Evolutionary conservation across 2,888 invertebrate genomes (phyloP).

Genomic region (Eulithis prunata): DNA sequence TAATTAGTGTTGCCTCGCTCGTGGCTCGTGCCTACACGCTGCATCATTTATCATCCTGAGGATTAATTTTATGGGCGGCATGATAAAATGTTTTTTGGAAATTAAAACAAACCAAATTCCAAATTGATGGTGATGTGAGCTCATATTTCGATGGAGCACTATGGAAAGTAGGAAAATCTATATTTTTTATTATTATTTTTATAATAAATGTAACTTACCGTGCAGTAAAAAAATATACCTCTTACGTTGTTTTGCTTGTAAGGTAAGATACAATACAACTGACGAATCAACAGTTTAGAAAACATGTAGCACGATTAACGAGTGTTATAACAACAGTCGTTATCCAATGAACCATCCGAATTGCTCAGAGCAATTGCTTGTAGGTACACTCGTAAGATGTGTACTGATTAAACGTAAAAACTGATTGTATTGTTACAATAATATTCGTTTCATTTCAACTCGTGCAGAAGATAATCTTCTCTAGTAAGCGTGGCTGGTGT

Average conservation of each 20-base stretch:
- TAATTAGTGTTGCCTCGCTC: slow-evolving; percentile 48
- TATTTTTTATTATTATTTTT: not conserved
- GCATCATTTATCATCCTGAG: slow-evolving; percentile 37
- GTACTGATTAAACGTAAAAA: slow-evolving; percentile 16
- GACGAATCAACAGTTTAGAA: slow-evolving; percentile 29
- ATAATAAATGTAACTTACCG: too few relatives aligned
- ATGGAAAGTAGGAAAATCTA: too few relatives aligned
- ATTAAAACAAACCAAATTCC: slow-evolving; percentile 27
- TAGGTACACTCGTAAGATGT: slow-evolving; percentile 1
- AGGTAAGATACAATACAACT: not conserved
- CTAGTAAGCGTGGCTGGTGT: not conserved
- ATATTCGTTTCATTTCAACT: slow-evolving; percentile 20
- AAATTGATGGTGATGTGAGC: slow-evolving; percentile 13
- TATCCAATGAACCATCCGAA: slow-evolving; percentile 46
- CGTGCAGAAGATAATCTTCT: not conserved
- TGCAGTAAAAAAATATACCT: not conserved
- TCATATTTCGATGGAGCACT: not conserved
- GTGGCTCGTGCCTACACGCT: slow-evolving; percentile 31
- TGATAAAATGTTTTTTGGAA: slow-evolving; percentile 29
- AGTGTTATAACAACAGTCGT: slow-evolving; percentile 46
- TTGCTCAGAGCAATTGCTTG: slow-evolving; percentile 36
- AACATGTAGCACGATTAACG: slow-evolving; percentile 38
- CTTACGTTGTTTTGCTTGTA: not conserved
- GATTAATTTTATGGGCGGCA: slow-evolving; percentile 21
- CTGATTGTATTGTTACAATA: slow-evolving; percentile 21